Evolutionary conservation across 1,140 invertebrate genomes (phyloP).

Genomic region (Meteorus sp.): DNA sequence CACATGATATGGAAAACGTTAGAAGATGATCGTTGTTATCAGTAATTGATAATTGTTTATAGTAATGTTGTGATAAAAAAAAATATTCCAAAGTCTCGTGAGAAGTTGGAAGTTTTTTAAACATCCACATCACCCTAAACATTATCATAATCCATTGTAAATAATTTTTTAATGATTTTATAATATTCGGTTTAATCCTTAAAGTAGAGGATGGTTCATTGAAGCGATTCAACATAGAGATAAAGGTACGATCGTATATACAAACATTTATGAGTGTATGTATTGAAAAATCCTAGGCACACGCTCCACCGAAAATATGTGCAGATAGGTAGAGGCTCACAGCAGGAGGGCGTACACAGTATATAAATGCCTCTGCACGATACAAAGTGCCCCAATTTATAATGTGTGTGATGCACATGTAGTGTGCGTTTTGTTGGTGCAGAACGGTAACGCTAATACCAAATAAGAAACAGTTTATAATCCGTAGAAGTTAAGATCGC

Average conservation of each 20-base stretch:
- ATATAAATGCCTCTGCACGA: background rate
- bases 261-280: too few species aligned
- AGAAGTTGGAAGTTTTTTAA: background rate
- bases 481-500: conserved; percentile 54
- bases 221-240: too few species aligned
- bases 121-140: background rate
- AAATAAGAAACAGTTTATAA: conserved; percentile 53
- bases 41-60: background rate
- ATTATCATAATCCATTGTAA: conserved; percentile 17
- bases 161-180: conserved; percentile 26
- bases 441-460: conserved; percentile 39
- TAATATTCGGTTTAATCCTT: conserved; percentile 9
- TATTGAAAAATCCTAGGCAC: background rate
- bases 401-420: background rate
- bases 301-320: conserved; percentile 22
- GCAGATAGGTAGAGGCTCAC: conserved; percentile 17
- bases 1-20: too few species aligned
- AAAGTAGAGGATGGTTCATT: conserved; percentile 16
- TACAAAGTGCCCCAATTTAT: conserved; percentile 20
- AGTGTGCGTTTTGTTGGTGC: conserved; percentile 17
- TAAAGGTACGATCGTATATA: too few species aligned
- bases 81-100: background rate
- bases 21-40: too few species aligned
- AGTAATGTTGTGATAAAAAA: background rate
- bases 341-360: conserved; percentile 13